Evolutionary conservation across 2,797 vertebrate genomes (phyloP), one percentile per base, ranked within the genome.

Genomic region (Notolepis coatsorum): DNA sequence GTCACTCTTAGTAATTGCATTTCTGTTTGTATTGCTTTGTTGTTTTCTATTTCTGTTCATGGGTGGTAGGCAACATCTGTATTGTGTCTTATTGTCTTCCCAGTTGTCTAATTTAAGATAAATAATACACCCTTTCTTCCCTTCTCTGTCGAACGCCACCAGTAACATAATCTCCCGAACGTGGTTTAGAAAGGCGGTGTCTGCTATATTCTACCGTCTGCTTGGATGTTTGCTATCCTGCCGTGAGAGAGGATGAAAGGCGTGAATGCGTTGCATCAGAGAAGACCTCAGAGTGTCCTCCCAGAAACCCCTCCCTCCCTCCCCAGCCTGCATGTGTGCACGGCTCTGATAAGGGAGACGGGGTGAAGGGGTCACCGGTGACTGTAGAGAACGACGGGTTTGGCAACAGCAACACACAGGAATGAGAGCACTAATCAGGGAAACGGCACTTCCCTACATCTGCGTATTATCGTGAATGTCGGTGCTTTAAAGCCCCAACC

Each of bases 321-420:
- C n/a, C n/a, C n/a, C n/a, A n/a, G n/a, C 82, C 78, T 68, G 55
- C 38, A 17, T 59, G 79, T 86, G 87, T 93, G 92, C 82, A 74
- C 41, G 8, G 47, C 33, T 5, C 88, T 90, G 90, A 93, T 92
- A 92, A 93, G 88, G 61, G 70, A 80, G 82, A 85, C 74, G 70
- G 78, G 82, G 73, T 84, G 74, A 75, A 80, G 68, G 76, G 87
- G 88, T 85, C 84, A 85, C 65, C 7, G 30, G 66, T 69, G 77
- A 75, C 69, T n/a, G 58, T 55, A 56, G 49, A 43, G 60, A 75
- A 77, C 39, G 42, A 41, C 58, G 57, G 73, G 56, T 69, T 84
- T 82, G 73, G 65, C 77, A 61, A n/a, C n/a, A n/a, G n/a, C n/a
- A 74, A 63, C 0, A 57, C 47, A 52, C 58, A 33, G 69, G 47